phyloP scores from a whole-genome alignment of 2,113 vertebrate genomes.

The Phylloscopus trochiloides region DNA sequence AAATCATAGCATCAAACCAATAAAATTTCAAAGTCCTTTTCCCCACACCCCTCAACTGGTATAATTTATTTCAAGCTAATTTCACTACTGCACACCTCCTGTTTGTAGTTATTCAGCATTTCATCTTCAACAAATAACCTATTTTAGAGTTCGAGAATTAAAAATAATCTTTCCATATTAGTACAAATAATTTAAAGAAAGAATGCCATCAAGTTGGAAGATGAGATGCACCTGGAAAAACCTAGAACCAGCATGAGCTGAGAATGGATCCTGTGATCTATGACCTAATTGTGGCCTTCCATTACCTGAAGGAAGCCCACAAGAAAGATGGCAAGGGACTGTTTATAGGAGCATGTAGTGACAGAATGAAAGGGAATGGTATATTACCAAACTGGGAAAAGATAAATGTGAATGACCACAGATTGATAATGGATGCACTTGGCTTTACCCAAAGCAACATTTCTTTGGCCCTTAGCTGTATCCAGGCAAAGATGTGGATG shows the following conservation, averaged over 20 bases:
- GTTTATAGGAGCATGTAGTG: not conserved
- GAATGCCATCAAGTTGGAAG: not conserved
- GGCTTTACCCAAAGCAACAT: no score
- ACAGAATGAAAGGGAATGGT: not conserved
- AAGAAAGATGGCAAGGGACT: not conserved
- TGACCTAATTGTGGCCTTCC: not conserved
- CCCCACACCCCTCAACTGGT: accelerated
- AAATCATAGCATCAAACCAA: not conserved
- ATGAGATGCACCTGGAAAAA: not conserved
- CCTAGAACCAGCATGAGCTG: not conserved
- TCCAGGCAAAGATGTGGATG: no score
- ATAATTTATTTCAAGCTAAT: not conserved
- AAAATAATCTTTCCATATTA: not conserved
- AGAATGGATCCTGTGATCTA: not conserved
- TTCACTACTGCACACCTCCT: not conserved
- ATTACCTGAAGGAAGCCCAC: not conserved
- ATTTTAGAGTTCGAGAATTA: not conserved
- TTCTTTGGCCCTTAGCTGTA: no score
- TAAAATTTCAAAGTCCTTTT: not conserved
- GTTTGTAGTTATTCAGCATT: not conserved
- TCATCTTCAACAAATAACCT: not conserved
- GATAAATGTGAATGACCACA: no score
- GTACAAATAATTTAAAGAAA: not conserved
- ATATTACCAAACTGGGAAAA: no score
- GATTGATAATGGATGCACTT: no score